A percentile compares a stretch with the other conserved stretches of the same genome.
Evolutionary conservation across 2,113 vertebrate species (phyloP).

Genomic region (Echinops telfairi): DNA sequence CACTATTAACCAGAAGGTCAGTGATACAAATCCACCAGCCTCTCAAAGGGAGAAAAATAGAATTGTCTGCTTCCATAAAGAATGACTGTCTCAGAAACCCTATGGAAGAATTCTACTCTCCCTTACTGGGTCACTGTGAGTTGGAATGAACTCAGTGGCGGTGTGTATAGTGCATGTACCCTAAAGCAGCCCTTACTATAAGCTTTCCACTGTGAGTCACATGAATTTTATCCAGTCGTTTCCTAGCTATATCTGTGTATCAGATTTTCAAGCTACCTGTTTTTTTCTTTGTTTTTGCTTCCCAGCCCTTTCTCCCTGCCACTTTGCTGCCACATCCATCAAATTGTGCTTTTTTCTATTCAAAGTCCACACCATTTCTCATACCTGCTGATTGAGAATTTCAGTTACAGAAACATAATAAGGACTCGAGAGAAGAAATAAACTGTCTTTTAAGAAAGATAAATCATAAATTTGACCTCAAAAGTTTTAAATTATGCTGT

Average conservation of each 20-base stretch:
- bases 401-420: neutral
- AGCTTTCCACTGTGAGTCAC: neutral
- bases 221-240: neutral
- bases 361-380: neutral
- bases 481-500: conserved; percentile 21
- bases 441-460: conserved; percentile 48
- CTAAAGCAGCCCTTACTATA: neutral
- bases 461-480: conserved; percentile 46
- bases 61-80: no score
- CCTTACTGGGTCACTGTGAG: no score
- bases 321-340: neutral
- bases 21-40: no score
- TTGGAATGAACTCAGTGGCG: no score
- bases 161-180: no score
- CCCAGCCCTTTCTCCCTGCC: no score
- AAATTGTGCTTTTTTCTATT: neutral
- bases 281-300: conserved; percentile 8
- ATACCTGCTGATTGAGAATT: neutral
- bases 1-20: no score
- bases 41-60: no score
- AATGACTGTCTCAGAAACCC: no score
- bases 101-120: no score
- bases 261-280: neutral
- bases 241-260: neutral
- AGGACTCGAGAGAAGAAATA: neutral